phyloP scores from a whole-genome alignment of 2,113 vertebrate species.

The Pholis gunnellus region DNA sequence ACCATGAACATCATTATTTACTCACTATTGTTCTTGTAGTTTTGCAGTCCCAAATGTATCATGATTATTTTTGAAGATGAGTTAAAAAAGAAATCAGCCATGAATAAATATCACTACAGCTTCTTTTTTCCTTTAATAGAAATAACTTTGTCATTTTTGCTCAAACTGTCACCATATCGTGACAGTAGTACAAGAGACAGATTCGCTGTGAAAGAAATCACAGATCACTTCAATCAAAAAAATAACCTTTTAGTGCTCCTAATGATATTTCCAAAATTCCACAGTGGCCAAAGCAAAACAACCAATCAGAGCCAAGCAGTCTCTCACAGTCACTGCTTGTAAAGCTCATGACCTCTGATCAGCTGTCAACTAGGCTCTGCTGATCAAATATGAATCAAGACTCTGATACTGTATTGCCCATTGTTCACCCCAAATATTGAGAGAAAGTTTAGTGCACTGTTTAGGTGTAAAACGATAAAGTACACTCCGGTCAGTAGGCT shows the following conservation, averaged over 20 bases:
- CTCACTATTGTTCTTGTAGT: not conserved
- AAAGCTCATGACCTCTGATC: not conserved
- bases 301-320: not conserved
- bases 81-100: too few relatives aligned
- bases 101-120: not conserved
- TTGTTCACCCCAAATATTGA: too few relatives aligned
- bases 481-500: not conserved
- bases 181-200: too few relatives aligned
- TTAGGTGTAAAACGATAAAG: not conserved
- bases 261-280: not conserved
- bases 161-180: not conserved
- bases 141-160: not conserved
- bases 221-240: too few relatives aligned
- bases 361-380: too few relatives aligned
- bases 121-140: too few relatives aligned
- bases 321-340: not conserved
- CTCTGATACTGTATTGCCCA: too few relatives aligned
- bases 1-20: not conserved
- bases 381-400: too few relatives aligned
- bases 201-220: too few relatives aligned
- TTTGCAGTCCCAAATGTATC: not conserved
- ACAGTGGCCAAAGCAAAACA: not conserved
- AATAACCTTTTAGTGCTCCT: too few relatives aligned
- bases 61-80: not conserved
- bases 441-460: not conserved